Evolutionary conservation across 2,797 vertebrate species (phyloP), one percentile per base, ranked within the genome.

Genomic region (Alfaro cultratus): DNA sequence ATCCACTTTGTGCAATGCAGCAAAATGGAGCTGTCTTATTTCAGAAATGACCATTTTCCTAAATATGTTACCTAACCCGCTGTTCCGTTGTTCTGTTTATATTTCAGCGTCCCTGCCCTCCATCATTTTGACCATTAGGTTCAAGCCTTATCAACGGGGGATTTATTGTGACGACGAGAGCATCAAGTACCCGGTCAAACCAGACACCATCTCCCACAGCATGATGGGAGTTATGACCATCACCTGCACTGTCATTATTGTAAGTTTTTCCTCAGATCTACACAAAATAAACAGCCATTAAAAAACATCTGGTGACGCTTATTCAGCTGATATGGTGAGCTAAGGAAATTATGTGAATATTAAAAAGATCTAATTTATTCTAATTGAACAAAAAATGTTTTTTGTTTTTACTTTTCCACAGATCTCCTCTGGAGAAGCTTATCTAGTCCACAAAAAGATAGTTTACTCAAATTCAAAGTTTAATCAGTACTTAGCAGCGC

Each of bases 401-500:
- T 23, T 36, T 47, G 13, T 15, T 53, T 53, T 53, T 10, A 10
- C 51, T 75, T 36, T 75, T 74, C 46, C n/a, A 51, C 84, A 96
- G 96, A 94, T 96, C 45, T 93, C 90, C 2, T 95, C 94, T 5
- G 96, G 96, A 47, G 96, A 96, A 78, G 97, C 98, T 0, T 99
- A 97, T 86, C 89, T 98, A 87, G 97, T 99, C 39, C 97, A 98
- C 93, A 97, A 94, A 0, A 95, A 98, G 64, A 96, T 93, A 26
- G 93, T 99, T 67, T 95, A 97, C 87, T 99, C 98, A 0, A 97
- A 95, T 77, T 97, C 98, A 0, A 92, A 95, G 83, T 99, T 97
- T 91, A 99, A 99, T 95, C 97, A 97, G 86, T 99, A 99, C 3
- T 84, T 97, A 51, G 97, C 97, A 0, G 98, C 97, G 0, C 96